Base-by-base conservation (phyloP, 2,888 invertebrate genomes). In the Miltochrista miniata region DNA sequence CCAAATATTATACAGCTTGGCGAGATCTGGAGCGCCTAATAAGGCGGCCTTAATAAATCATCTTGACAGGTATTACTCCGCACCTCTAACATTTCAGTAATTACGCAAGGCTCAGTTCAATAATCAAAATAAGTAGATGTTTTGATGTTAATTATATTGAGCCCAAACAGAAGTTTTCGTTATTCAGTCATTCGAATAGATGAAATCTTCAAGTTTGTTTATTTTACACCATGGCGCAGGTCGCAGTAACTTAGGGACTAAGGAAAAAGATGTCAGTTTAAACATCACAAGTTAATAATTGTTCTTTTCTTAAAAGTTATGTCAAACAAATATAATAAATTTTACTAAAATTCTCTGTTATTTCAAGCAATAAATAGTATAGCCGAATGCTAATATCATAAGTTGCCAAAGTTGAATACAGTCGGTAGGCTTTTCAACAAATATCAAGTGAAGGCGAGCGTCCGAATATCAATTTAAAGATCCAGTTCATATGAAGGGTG, bases 11-110 rank as follows among this genome's bases (percentile, higher is more conserved):
- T 60, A 61, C 55, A 61, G 56, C 56, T 63, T 48, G 50, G 33
- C 46, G 48, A 55, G 54, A 48, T 54, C 56, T 59, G 64, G 66
- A 70, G 66, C 69, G 58, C 76, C 79, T 79, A 85, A 84, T 84
- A 81, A 82, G 79, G 77, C 62, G 68, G 48, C 63, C 74, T 72
- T 79, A 81, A 89, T 89, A 84, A 87, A 90, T 90, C 89, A 90
- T 87, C 72, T 78, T 83, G 90, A 86, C 88, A 83, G 87, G 82
- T 90, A 88, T 89, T 89, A 83, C 84, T 80, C 74, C 69, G 72
- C 84, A 85, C 85, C 85, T 83, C 72, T 68, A 76, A 72, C 74
- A 70, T 55, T 69, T 62, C 11, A 68, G 72, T 77, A 83, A 83
- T 83, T 81, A 77, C 79, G 73, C 77, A 75, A 63, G 68, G 59